Evolutionary conservation across 1,140 invertebrate species (phyloP).

Genomic region (Brachionus koreanus): DNA sequence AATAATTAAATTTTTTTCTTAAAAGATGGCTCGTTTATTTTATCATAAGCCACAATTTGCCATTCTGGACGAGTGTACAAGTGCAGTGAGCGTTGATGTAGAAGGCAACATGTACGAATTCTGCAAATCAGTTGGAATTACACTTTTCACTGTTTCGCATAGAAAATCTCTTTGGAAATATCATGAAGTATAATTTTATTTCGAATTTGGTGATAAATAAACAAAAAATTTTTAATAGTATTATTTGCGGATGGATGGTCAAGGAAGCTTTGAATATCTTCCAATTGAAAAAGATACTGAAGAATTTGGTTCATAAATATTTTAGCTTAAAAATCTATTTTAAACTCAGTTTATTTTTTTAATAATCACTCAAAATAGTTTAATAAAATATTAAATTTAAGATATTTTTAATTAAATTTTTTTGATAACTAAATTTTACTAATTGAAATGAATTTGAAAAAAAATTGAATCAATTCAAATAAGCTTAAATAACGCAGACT

Average conservation of each 20-base stretch:
- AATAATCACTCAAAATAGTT: background rate
- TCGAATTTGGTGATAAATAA: background rate
- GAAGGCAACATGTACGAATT: conserved; percentile 94
- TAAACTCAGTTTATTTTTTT: background rate
- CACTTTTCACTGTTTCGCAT: conserved; percentile 93
- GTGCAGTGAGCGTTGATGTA: conserved; percentile 92
- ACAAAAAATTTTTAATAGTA: conserved; percentile 63
- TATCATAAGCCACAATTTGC: conserved; percentile 97
- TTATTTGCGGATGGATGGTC: conserved; percentile 88
- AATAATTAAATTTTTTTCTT: conserved; percentile 2
- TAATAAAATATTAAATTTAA: background rate
- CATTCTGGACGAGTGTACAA: conserved; percentile 96
- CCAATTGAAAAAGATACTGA: conserved; percentile 77
- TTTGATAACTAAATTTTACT: background rate
- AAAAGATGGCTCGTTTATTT: conserved; percentile 87
- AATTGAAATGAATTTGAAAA: background rate
- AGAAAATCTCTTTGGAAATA: conserved; percentile 91
- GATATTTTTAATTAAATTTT: background rate
- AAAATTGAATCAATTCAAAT: too few species aligned
- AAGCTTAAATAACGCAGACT: too few species aligned
- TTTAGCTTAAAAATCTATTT: conserved; percentile 54
- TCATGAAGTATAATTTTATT: conserved; percentile 69
- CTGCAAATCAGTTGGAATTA: conserved; percentile 77
- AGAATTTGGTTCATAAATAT: conserved; percentile 80
- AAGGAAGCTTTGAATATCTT: conserved; percentile 79